These are phyloP conservation scores for Craseonycteris thonglongyai DNA, from an alignment of 2,113 vertebrate genomes.

Conservation along the genomic window DNA sequence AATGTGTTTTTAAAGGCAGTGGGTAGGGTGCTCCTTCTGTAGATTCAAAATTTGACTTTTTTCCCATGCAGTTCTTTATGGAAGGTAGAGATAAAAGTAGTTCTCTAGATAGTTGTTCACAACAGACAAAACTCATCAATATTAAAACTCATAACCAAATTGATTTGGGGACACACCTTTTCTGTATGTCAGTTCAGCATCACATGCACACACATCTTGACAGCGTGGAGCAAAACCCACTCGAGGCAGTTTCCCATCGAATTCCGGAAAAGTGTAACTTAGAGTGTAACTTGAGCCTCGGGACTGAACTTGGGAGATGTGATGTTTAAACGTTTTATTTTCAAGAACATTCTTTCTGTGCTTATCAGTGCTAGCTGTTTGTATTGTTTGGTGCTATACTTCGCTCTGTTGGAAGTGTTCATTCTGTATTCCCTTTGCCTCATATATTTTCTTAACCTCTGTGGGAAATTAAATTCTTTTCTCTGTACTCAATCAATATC, in stretches of 20 bases:
- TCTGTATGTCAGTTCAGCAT: not conserved
- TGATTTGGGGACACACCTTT: not conserved
- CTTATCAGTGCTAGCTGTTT: not conserved
- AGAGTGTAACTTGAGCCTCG: not conserved
- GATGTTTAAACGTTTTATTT: not conserved
- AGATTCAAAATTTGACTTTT: not conserved
- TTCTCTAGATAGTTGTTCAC: not conserved
- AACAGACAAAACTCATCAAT: not conserved
- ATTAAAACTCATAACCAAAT: slow-evolving; percentile 10
- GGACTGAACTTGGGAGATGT: not conserved
- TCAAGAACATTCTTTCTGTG: slow-evolving; percentile 14
- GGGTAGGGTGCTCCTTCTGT: not conserved
- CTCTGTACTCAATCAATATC: not conserved
- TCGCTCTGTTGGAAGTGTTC: slow-evolving; percentile 2
- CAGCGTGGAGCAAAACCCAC: not conserved
- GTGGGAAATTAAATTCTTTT: not conserved
- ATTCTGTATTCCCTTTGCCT: not conserved
- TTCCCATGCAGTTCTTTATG: not conserved
- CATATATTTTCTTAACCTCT: not conserved
- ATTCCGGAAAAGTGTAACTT: not conserved
- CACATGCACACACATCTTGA: not conserved
- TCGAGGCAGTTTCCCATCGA: not conserved
- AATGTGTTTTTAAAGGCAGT: not conserved
- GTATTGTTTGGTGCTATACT: not conserved
- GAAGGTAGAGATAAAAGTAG: not conserved